Conservation (phyloP, 2,888 invertebrate species). For the Oeneis ivallda region DNA sequence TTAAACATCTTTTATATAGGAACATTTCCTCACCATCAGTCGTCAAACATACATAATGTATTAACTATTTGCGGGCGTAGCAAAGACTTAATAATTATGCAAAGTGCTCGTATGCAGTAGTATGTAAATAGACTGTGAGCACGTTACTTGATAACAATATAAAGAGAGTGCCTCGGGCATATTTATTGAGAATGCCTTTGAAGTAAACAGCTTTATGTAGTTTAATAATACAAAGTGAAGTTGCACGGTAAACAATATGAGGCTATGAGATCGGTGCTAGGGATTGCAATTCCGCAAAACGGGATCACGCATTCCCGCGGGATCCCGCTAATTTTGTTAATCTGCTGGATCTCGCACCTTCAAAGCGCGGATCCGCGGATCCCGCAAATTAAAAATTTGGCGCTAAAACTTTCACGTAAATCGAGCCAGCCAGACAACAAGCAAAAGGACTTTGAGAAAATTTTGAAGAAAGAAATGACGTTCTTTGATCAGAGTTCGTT, state of each 20-base stretch:
- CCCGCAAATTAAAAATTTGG: too few relatives aligned
- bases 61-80: not conserved
- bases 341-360: too few relatives aligned
- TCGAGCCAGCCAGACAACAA: too few relatives aligned
- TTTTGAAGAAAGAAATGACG: too few relatives aligned
- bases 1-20: not conserved
- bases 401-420: too few relatives aligned
- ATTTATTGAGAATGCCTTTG: slow-evolving; percentile 4
- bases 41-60: not conserved
- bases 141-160: not conserved
- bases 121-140: not conserved
- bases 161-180: not conserved
- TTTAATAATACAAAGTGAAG: slow-evolving; percentile 8
- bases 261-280: too few relatives aligned
- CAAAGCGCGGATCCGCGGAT: too few relatives aligned
- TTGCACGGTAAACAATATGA: not conserved
- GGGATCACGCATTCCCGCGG: too few relatives aligned
- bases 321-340: too few relatives aligned
- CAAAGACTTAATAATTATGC: slow-evolving; percentile 10
- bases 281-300: too few relatives aligned
- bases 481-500: too few relatives aligned
- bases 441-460: too few relatives aligned
- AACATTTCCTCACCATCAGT: not conserved
- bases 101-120: slow-evolving; percentile 4
- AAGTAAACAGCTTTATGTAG: slow-evolving; percentile 5